Evolutionary conservation across 2,888 invertebrate species (phyloP).

Genomic region (Flabesymbios commensalis): DNA sequence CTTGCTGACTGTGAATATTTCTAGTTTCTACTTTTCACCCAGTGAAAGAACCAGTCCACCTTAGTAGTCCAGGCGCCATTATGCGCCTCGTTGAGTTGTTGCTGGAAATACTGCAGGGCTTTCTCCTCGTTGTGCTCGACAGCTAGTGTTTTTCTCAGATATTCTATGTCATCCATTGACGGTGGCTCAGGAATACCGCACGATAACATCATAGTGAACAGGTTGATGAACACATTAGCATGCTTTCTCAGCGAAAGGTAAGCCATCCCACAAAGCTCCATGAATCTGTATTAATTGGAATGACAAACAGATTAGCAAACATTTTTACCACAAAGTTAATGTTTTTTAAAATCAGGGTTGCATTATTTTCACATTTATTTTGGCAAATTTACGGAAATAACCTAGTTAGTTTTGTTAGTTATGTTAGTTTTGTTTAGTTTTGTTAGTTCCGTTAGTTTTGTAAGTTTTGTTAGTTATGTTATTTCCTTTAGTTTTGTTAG

Average conservation of each 20-base stretch:
- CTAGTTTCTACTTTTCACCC: slow-evolving; percentile 30
- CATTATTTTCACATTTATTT: too few relatives aligned
- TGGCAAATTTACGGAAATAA: too few relatives aligned
- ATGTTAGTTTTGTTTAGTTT: too few relatives aligned
- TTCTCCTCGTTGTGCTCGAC: slow-evolving; percentile 57
- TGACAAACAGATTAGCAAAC: too few relatives aligned
- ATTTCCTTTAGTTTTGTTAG: too few relatives aligned
- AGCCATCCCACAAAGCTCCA: slow-evolving; percentile 66
- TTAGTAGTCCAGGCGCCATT: slow-evolving; percentile 69
- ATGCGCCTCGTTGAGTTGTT: slow-evolving; percentile 67
- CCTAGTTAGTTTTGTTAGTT: too few relatives aligned
- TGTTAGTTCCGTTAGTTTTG: too few relatives aligned
- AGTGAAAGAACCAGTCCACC: slow-evolving; percentile 70
- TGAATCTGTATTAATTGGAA: slow-evolving; percentile 62
- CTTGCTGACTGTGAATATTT: too few relatives aligned
- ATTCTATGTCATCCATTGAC: slow-evolving; percentile 66
- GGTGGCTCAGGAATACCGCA: slow-evolving; percentile 69
- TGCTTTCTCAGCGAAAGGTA: slow-evolving; percentile 66
- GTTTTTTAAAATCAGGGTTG: too few relatives aligned
- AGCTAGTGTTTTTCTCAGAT: slow-evolving; percentile 27
- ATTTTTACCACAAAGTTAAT: too few relatives aligned
- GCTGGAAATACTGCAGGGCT: slow-evolving; percentile 65
- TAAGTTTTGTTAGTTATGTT: too few relatives aligned
- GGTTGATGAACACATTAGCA: slow-evolving; percentile 67
- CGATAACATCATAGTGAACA: slow-evolving; percentile 68